Percentiles rank a stretch among this genome's conserved stretches.
Conservation (phyloP, 2,888 invertebrate genomes). For the Pycnomerus fuliginosus region DNA sequence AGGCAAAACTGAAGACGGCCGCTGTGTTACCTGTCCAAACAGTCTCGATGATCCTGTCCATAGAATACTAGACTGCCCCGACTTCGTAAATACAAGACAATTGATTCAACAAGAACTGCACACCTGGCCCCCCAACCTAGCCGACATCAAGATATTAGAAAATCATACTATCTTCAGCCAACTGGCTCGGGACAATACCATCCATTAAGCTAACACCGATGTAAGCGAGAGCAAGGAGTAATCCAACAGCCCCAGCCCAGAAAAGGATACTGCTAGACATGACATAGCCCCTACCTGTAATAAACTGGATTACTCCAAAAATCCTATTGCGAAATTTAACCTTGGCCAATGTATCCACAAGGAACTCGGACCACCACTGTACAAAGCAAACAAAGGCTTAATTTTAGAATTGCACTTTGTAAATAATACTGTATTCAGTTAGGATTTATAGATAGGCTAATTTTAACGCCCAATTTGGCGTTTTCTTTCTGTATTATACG, state of each 20-base stretch:
- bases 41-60: background rate
- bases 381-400: background rate
- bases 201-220: too few species aligned
- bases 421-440: background rate
- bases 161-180: too few species aligned
- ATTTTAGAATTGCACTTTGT: background rate
- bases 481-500: too few species aligned
- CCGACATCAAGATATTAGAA: too few species aligned
- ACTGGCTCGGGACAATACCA: too few species aligned
- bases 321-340: background rate
- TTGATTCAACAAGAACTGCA: background rate
- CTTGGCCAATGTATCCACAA: background rate
- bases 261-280: too few species aligned
- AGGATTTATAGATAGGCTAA: background rate
- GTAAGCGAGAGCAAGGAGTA: too few species aligned
- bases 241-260: too few species aligned
- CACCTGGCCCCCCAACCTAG: background rate
- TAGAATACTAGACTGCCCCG: conserved; percentile 1
- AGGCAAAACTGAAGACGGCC: conserved; percentile 1
- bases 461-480: too few species aligned
- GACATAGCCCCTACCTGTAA: too few species aligned
- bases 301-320: too few species aligned
- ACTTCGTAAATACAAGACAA: background rate
- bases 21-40: background rate
- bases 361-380: background rate